Base-by-base conservation (phyloP, 1,140 invertebrate genomes). In the Lepidurus packardi region DNA sequence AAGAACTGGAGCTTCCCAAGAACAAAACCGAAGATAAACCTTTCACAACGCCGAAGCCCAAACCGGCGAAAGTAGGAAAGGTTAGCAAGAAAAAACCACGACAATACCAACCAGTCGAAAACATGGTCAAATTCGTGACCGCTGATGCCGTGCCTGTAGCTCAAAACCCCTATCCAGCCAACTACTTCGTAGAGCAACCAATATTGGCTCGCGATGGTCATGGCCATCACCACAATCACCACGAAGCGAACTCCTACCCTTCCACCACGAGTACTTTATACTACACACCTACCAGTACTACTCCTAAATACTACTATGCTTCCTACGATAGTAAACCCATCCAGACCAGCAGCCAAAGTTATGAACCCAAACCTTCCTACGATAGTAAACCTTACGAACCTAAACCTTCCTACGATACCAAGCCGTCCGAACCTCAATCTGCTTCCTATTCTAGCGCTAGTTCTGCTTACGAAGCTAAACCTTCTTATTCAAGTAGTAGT, bases 201-300 rank as follows among this genome's bases (percentile, higher is more conserved):
- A 65, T 21, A 21, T 65, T 16, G 53, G n/a, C 4, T 16, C 53
- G 53, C 16, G 53, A 65, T 21, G 53, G 53, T 13, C 53, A 65
- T 21, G 53, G 53, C 16, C 53, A 65, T 65, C 53, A 65, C n/a
- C 53, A 65, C 53, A 13, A 65, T 16, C 53, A 65, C 53, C 53
- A 65, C n/a, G 53, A 65, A 21, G 16, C 53, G 8, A 13, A 65
- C 16, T 65, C 16, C 13, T 65, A 65, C 21, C 16, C 53, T 65
- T 21, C 53, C 21, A 65, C 53, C 21, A 65, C 53, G 6, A 65
- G 53, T 16, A 65, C 53, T 13, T 21, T 65, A 1, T 65, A 65
- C 8, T 65, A 65, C 2, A 13, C 53, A 13, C 53, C 53, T 7
- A n/a, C 53, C 53, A 65, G 34, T 34, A 34, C 53, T 21, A 65